Evolutionary conservation across 2,797 vertebrate species (phyloP), one percentile per base, ranked within the genome.

Genomic region (Phaenicophaeus curvirostris): DNA sequence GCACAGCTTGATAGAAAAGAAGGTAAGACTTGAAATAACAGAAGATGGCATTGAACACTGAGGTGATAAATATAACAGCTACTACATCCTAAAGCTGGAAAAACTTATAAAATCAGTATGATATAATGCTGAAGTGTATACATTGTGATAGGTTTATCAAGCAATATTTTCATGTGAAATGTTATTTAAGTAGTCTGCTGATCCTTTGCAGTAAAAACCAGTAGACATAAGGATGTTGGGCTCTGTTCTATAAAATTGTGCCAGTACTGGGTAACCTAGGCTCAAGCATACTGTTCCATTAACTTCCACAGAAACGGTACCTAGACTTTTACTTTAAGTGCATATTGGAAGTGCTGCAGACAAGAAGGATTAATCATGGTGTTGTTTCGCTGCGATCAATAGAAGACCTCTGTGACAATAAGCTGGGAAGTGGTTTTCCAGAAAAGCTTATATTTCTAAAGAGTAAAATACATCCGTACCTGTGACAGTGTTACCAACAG

Each of bases 381-480:
- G 51, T 6, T 76, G 30, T 81, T 92, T 76, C 62, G 19, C 42
- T 62, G 42, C 76, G 84, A 85, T 90, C 91, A 82, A 17, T 73
- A 87, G 51, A 76, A 92, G 77, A 63, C 20, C 42, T 84, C 25
- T 51, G 31, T 89, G 63, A 93, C 68, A 85, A 63, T 76, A 79
- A 92, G n/a, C 50, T 85, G 18, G 58, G 67, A 95, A 94, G 88
- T 78, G 79, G 24, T 74, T 89, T 85, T 92, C 55, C 2, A 5
- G 67, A 90, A 65, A 31, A 84, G 25, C 30, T 81, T 63, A 8
- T 74, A 51, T 35, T 53, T 68, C 63, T 55, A 14, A 83, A 82
- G 42, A 77, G 48, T 67, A 48, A 91, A 93, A 89, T 31, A 39
- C 17, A 13, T 58, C 67, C 24, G 30, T 72, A 76, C 28, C 71